Evolutionary conservation across 2,113 vertebrate genomes (phyloP).

Genomic region (Hiodon alosoides): DNA sequence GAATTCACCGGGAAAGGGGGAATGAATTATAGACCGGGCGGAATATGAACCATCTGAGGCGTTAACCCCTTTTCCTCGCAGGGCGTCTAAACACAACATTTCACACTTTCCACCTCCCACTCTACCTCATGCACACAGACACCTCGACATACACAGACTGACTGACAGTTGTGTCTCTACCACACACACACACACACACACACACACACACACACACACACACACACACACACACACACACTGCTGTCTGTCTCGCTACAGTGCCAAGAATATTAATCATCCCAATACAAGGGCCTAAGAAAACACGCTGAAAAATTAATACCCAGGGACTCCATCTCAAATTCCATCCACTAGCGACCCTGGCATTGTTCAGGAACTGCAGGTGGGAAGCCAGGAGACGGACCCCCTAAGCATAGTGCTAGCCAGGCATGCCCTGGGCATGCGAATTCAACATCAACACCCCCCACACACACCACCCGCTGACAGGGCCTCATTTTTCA

Average conservation of each 20-base stretch:
- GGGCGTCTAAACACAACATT: too few species aligned
- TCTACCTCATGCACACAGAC: too few species aligned
- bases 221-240: too few species aligned
- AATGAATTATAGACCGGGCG: too few species aligned
- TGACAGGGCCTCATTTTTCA: background rate
- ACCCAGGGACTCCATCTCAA: background rate
- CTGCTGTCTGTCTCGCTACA: background rate
- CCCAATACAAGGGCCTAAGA: background rate
- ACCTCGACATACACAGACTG: too few species aligned
- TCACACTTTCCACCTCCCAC: too few species aligned
- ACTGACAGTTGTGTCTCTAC: too few species aligned
- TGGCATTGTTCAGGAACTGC: background rate
- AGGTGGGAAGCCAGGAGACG: background rate
- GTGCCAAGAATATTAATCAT: background rate
- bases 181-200: too few species aligned
- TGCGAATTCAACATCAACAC: background rate
- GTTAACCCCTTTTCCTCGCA: too few species aligned
- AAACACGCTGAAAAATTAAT: conserved; percentile 21
- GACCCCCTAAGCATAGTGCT: background rate
- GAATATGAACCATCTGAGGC: too few species aligned
- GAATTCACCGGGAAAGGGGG: too few species aligned
- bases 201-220: too few species aligned
- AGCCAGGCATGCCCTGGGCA: background rate
- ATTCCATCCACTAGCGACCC: background rate
- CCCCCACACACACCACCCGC: background rate